A percentile compares a stretch with the other conserved stretches of the same genome.
Conservation (phyloP, 2,113 vertebrate genomes). For the Phaethornis superciliosus region DNA sequence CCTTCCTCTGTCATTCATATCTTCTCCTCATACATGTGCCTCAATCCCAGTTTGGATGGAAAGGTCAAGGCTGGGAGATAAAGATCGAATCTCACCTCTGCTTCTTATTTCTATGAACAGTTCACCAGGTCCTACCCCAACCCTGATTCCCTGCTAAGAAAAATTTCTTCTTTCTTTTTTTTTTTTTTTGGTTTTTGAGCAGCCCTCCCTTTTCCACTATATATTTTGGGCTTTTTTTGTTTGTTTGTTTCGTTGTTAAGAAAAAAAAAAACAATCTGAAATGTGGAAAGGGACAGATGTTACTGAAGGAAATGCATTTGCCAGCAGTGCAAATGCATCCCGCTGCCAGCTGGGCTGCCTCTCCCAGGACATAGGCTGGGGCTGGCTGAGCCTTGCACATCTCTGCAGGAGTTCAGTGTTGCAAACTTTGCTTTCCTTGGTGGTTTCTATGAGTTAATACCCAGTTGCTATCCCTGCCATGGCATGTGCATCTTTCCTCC, state of each 20-base stretch:
- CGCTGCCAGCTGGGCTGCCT: neutral
- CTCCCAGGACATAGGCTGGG: neutral
- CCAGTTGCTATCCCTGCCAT: neutral
- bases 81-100: neutral
- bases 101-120: too few relatives aligned
- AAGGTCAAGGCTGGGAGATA: neutral
- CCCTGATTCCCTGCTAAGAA: too few relatives aligned
- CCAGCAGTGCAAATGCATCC: neutral
- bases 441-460: neutral
- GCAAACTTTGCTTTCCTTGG: neutral
- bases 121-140: too few relatives aligned
- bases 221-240: neutral
- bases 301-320: neutral
- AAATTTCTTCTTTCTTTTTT: too few relatives aligned
- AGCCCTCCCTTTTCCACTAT: neutral
- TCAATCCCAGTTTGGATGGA: neutral
- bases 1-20: neutral
- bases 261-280: neutral
- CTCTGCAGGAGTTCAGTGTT: rapidly evolving
- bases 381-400: neutral
- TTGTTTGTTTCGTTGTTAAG: too few relatives aligned
- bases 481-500: neutral
- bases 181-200: neutral
- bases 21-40: neutral
- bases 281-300: neutral